These are phyloP conservation scores for Melieria picta DNA, from an alignment of 2,888 invertebrate genomes.

Conservation along the genomic window DNA sequence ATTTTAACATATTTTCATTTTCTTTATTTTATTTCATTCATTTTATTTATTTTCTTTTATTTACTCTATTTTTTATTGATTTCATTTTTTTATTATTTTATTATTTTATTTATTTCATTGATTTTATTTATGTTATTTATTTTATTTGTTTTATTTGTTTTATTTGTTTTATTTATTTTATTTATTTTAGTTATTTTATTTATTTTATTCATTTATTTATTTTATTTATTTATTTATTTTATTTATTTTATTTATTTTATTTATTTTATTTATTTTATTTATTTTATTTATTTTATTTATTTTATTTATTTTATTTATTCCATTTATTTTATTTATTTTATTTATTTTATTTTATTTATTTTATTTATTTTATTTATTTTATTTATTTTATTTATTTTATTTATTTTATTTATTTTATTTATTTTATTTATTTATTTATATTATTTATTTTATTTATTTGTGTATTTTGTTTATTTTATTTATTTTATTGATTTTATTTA, in stretches of 20 bases:
- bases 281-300: background rate
- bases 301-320: background rate
- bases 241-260: conserved; percentile 6
- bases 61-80: conserved; percentile 11
- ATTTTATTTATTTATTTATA: background rate
- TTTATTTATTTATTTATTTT: background rate
- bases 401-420: too few relatives aligned
- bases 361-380: too few relatives aligned
- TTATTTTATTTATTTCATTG: conserved; percentile 7
- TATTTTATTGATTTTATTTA: background rate
- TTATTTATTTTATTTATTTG: too few relatives aligned
- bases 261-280: conserved; percentile 13
- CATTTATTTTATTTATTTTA: background rate
- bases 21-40: conserved; percentile 1
- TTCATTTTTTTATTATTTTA: conserved; percentile 13
- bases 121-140: conserved; percentile 4
- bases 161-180: conserved; percentile 1
- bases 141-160: conserved; percentile 6
- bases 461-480: too few relatives aligned
- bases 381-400: background rate
- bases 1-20: background rate
- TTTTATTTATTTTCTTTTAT: background rate
- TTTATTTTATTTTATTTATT: too few relatives aligned
- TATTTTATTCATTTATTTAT: conserved; percentile 9
- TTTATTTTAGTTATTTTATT: conserved; percentile 8